Percentiles rank a stretch among this genome's conserved stretches.
phyloP scores from a whole-genome alignment of 1,140 invertebrate genomes.

The Onthophagus taurus region DNA sequence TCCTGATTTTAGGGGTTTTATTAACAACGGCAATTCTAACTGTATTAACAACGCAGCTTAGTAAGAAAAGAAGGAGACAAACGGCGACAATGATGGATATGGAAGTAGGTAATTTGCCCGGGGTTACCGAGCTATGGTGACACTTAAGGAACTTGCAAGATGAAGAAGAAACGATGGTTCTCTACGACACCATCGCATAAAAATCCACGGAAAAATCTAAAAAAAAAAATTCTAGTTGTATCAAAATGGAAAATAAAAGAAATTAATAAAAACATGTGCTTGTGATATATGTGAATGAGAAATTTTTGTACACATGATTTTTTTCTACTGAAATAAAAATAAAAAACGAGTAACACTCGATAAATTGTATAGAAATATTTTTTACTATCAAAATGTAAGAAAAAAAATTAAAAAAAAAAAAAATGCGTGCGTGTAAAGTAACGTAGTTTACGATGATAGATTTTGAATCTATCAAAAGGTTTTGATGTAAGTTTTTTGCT shows the following conservation, averaged over 20 bases:
- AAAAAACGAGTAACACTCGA: conserved; percentile 11
- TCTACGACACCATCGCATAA: conserved; percentile 40
- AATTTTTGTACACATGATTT: conserved; percentile 5
- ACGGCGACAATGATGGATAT: too few relatives aligned
- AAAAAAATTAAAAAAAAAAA: too few relatives aligned
- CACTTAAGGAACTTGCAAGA: conserved; percentile 46
- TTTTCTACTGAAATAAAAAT: too few relatives aligned
- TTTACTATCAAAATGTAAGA: too few relatives aligned
- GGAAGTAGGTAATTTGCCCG: conserved; percentile 56
- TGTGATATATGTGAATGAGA: conserved; percentile 16
- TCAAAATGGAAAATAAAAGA: too few relatives aligned
- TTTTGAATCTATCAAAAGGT: not conserved
- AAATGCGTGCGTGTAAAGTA: too few relatives aligned
- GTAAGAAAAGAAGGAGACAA: conserved; percentile 17
- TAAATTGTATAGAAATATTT: conserved; percentile 15
- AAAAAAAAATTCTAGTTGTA: too few relatives aligned
- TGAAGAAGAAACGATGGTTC: conserved; percentile 44
- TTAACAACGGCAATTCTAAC: conserved; percentile 17
- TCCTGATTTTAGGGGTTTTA: conserved; percentile 34
- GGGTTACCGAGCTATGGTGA: conserved; percentile 60
- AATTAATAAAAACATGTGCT: not conserved
- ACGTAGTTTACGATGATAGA: not conserved
- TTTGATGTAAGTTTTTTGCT: conserved; percentile 17
- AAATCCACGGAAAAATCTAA: too few relatives aligned
- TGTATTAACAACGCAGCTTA: conserved; percentile 35